These are phyloP conservation scores for Acrossocheilus fasciatus DNA, from an alignment of 2,797 vertebrate species.

Conservation along the genomic window DNA sequence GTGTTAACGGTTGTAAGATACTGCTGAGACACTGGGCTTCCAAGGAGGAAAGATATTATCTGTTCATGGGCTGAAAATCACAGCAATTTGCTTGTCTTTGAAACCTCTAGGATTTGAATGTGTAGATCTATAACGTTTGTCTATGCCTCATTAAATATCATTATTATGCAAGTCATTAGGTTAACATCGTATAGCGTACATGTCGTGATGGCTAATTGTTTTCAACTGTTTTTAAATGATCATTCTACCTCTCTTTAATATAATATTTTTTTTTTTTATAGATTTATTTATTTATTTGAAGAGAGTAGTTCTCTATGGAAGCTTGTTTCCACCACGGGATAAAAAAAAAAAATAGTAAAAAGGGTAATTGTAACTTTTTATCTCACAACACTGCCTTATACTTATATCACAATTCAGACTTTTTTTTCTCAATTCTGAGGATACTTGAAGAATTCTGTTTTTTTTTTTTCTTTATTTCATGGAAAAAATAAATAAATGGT, in stretches of 20 bases:
- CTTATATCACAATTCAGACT: too few relatives aligned
- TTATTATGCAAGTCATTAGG: slow-evolving; percentile 2
- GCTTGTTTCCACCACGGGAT: neutral
- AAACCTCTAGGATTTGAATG: neutral
- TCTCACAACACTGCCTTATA: neutral
- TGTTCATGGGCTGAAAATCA: slow-evolving; percentile 1
- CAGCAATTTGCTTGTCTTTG: neutral
- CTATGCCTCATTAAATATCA: slow-evolving; percentile 14
- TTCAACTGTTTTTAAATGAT: neutral
- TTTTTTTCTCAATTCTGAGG: too few relatives aligned
- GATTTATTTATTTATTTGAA: neutral
- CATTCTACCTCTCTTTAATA: neutral
- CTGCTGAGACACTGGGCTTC: slow-evolving; percentile 33
- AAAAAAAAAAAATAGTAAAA: neutral
- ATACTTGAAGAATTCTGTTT: too few relatives aligned
- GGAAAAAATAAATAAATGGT: too few relatives aligned
- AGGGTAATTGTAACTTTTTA: neutral
- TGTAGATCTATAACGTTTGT: neutral
- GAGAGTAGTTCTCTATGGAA: neutral
- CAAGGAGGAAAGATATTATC: slow-evolving; percentile 11
- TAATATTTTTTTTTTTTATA: neutral
- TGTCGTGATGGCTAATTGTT: slow-evolving; percentile 25
- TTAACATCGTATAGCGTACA: neutral
- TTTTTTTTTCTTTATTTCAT: too few relatives aligned
- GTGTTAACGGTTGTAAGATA: slow-evolving; percentile 28